Base-by-base conservation (phyloP, 2,113 vertebrate species). In the Alouatta palliata region DNA sequence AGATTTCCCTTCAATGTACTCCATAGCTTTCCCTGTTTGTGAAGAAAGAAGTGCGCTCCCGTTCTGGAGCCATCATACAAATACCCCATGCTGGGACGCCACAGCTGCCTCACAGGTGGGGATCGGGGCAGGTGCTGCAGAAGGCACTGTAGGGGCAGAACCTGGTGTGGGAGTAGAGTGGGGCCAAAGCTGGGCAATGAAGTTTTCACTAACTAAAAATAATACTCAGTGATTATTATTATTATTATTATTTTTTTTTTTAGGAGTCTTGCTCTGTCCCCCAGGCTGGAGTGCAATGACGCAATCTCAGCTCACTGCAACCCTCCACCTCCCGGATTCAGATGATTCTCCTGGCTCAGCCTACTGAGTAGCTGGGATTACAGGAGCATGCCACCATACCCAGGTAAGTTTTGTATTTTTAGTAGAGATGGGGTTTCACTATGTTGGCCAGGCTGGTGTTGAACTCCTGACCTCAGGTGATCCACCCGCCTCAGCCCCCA, bases 311-410 rank as follows among this genome's bases (percentile, higher is more conserved):
- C 8, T 70, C n/a, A 71, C 20, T 11, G n/a, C 70, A 40, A 40
- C n/a, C n/a, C 17, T 73, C 70, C 5, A 9, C n/a, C 70, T 40
- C n/a, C n/a, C 4, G 9, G 37, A 9, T n/a, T 73, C 70, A 11
- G 6, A 20, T 20, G 5, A 73, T 73, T 40, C 70, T 73, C 20
- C 20, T 40, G n/a, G 3, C n/a, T 37, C 70, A 73, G n/a, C 70
- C 32, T 68, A 16, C 66, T 8, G 7, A 68, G 30, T 68, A 68
- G 32, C 66, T 68, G 32, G 32, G 32, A 68, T 35, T n/a, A 68
- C 6, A n/a, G 66, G n/a, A 10, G 2, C 2, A 14, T 9, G 9
- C 70, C n/a, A 73, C n/a, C 10, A 21, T 1, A 0, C n/a, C n/a
- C 20, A 9, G 70, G 4, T 35, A 11, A 30, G 17, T 68, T 68